A percentile compares a stretch with the other conserved stretches of the same genome.
These are phyloP conservation scores for Struthio camelus DNA, from an alignment of 2,113 vertebrate genomes.

Conservation along the genomic window DNA sequence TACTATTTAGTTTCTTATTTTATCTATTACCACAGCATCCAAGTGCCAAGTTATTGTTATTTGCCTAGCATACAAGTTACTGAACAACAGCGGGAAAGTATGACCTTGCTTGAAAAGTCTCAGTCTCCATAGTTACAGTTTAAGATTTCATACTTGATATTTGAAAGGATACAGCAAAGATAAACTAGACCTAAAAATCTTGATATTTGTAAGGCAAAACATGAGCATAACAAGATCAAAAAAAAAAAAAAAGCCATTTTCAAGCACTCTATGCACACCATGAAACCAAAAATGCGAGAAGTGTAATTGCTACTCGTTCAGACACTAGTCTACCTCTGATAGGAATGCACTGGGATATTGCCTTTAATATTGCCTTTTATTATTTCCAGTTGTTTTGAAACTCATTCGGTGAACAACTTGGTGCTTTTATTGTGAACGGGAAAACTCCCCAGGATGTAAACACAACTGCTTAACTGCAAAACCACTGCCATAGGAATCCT, in stretches of 20 bases:
- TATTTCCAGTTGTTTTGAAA: not conserved
- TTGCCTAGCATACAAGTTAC: not conserved
- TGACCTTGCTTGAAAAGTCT: not conserved
- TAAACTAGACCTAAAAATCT: not conserved
- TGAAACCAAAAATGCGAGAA: not conserved
- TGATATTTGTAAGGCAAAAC: not conserved
- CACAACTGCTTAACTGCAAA: not conserved
- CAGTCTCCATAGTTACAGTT: not conserved
- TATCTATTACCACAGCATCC: not conserved
- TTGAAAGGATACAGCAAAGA: not conserved
- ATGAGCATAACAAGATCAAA: not conserved
- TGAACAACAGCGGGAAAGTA: not conserved
- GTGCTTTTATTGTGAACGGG: not conserved
- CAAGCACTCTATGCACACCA: not conserved
- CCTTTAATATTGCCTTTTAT: not conserved
- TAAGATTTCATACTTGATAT: not conserved
- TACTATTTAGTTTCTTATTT: not conserved
- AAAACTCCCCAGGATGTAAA: not conserved
- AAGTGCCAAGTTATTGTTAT: not conserved
- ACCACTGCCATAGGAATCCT: accelerated
- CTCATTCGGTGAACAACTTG: not conserved
- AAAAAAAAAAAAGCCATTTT: not conserved
- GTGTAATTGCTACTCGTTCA: not conserved
- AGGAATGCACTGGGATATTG: no score
- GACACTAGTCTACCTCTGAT: not conserved